Percentiles rank a stretch among this genome's conserved stretches.
These are phyloP conservation scores for Vipera latastei DNA, from an alignment of 2,797 vertebrate species.

Conservation along the genomic window DNA sequence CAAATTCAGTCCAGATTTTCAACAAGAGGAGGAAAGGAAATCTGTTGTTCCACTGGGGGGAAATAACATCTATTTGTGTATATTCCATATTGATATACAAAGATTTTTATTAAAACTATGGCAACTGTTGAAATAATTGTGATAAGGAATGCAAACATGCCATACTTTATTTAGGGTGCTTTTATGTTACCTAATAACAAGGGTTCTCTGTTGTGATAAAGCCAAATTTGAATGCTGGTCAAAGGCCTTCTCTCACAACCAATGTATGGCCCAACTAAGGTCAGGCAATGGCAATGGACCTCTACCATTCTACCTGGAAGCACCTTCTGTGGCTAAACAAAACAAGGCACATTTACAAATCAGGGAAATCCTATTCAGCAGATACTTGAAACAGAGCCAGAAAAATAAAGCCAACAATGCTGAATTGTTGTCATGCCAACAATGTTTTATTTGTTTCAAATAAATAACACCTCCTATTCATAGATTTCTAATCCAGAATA, in stretches of 20 bases:
- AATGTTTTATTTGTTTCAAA: neutral
- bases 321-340: neutral
- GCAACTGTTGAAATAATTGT: neutral
- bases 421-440: neutral
- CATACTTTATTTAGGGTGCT: neutral
- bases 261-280: neutral
- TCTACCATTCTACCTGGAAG: neutral
- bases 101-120: neutral
- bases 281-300: neutral
- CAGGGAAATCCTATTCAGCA: neutral
- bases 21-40: no score
- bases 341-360: neutral
- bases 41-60: no score
- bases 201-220: neutral
- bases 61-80: neutral
- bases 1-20: no score
- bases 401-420: neutral
- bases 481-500: neutral
- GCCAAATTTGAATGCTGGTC: neutral
- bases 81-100: neutral
- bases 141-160: neutral
- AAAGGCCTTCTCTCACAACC: neutral
- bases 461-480: neutral
- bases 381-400: neutral
- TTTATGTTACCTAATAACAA: neutral